A percentile compares a stretch with the other conserved stretches of the same genome.
These are phyloP conservation scores for Ctenopoma multispine DNA, from an alignment of 2,797 vertebrate species.

Conservation along the genomic window DNA sequence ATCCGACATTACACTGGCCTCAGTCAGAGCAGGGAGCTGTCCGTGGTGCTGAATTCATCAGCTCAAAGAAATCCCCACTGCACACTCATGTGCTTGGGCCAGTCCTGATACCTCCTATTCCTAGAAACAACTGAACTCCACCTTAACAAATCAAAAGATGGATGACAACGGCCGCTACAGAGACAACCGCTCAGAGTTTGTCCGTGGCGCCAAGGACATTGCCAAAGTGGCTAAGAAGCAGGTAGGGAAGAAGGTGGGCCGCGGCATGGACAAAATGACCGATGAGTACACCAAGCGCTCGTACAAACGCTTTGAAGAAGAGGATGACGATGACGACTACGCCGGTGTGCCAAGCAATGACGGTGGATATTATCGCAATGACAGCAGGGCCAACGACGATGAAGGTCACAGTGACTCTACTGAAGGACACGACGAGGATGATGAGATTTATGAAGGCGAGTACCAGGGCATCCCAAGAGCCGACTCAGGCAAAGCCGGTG, in stretches of 20 bases:
- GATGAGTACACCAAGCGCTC: conserved; percentile 95
- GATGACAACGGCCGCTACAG: conserved; percentile 91
- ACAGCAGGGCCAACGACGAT: conserved; percentile 88
- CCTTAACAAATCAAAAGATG: conserved; percentile 78
- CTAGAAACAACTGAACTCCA: conserved; percentile 51
- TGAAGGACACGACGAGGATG: conserved; percentile 96
- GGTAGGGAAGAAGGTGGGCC: conserved; percentile 92
- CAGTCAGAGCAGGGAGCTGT: conserved; percentile 62
- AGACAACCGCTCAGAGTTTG: conserved; percentile 92
- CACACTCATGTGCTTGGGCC: conserved; percentile 76
- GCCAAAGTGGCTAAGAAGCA: conserved; percentile 97
- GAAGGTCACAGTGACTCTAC: conserved; percentile 97
- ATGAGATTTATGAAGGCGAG: conserved; percentile 98
- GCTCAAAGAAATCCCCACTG: conserved; percentile 33
- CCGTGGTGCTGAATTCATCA: conserved; percentile 68
- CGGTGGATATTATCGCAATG: conserved; percentile 84
- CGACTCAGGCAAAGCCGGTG: conserved; percentile 87
- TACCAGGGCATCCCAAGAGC: conserved; percentile 96
- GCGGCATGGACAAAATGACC: conserved; percentile 89
- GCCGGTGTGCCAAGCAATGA: conserved; percentile 70
- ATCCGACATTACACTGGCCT: conserved; percentile 23
- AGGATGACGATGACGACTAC: conserved; percentile 92
- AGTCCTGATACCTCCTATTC: conserved; percentile 71
- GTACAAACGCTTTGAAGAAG: conserved; percentile 94
- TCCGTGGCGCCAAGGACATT: conserved; percentile 96